These are phyloP conservation scores for Peribatodes rhomboidaria DNA, from an alignment of 2,888 invertebrate species.

Conservation along the genomic window DNA sequence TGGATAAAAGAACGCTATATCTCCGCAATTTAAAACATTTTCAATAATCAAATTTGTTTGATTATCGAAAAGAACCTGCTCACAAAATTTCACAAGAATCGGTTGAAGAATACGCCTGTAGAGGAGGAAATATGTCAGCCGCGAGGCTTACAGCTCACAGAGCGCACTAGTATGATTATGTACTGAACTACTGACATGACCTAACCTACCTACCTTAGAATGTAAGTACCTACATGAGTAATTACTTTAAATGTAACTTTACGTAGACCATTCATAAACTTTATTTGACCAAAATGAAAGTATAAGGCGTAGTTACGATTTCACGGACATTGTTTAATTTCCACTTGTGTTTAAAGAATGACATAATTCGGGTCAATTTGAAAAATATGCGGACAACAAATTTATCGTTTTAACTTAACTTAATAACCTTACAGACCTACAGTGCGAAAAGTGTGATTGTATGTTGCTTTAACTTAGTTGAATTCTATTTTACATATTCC, in stretches of 20 bases:
- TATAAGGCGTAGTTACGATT: slow-evolving; percentile 1
- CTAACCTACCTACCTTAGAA: no score
- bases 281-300: neutral
- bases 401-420: neutral
- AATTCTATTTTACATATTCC: neutral
- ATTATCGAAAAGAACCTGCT: no score
- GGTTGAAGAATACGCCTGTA: no score
- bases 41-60: no score
- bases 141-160: no score
- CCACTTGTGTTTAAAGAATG: slow-evolving; percentile 18
- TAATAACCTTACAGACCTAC: neutral
- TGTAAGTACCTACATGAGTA: no score
- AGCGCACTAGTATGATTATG: no score
- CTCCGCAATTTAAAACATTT: no score
- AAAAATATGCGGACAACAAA: slow-evolving; percentile 3
- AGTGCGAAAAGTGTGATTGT: neutral
- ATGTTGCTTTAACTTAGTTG: neutral
- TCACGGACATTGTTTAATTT: slow-evolving; percentile 11
- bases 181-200: no score
- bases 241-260: neutral
- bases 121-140: no score
- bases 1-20: no score
- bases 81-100: no score
- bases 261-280: neutral
- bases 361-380: slow-evolving; percentile 26